Conservation (phyloP, 2,113 vertebrate species). For the Spermophilus dauricus region DNA sequence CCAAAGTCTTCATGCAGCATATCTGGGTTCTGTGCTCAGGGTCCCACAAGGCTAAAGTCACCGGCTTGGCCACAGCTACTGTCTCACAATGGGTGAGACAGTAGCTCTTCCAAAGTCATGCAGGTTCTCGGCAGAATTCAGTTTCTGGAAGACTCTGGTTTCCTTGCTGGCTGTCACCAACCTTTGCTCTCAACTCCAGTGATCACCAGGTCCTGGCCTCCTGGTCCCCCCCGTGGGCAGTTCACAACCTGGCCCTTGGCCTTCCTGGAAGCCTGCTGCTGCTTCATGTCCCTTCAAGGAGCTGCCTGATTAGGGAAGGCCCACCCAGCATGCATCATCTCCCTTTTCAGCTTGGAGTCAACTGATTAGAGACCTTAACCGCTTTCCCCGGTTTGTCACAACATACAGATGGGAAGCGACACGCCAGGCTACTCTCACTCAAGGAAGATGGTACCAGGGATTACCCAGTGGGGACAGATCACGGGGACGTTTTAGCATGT, state of each 20-base stretch:
- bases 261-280: not conserved
- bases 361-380: not conserved
- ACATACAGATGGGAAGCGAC: not conserved
- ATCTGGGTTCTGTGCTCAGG: not conserved
- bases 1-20: not conserved
- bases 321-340: not conserved
- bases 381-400: not conserved
- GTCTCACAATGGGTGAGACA: not conserved
- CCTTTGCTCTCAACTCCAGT: not conserved
- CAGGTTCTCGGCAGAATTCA: not conserved
- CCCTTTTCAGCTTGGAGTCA: not conserved
- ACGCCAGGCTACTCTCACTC: not conserved
- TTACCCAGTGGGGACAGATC: not conserved
- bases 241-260: not conserved
- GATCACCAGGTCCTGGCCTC: not conserved
- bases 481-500: not conserved
- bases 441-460: no score
- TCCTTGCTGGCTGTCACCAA: not conserved
- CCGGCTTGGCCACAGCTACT: not conserved
- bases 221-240: not conserved
- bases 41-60: not conserved
- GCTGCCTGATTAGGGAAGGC: not conserved
- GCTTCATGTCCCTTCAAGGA: not conserved
- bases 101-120: not conserved
- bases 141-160: not conserved